Percentiles rank a stretch among this genome's conserved stretches.
Conservation (phyloP, 2,888 invertebrate species). For the Diaprepes abbreviatus region DNA sequence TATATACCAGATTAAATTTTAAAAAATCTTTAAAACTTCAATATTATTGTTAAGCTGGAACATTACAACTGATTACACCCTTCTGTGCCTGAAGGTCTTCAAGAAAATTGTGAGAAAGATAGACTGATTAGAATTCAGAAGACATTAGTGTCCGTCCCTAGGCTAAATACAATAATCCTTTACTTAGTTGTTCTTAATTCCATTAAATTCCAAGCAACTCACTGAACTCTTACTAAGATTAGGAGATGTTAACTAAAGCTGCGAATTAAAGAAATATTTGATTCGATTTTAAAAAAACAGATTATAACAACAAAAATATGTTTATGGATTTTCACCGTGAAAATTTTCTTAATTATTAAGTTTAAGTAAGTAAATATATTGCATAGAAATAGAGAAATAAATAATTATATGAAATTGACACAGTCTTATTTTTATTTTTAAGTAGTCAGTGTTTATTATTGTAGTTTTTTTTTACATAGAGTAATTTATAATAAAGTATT, state of each 20-base stretch:
- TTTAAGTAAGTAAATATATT: too few relatives aligned
- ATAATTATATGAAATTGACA: too few relatives aligned
- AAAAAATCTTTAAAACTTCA: too few relatives aligned
- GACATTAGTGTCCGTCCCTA: conserved; percentile 54
- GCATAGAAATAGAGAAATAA: too few relatives aligned
- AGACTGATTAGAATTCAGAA: conserved; percentile 57
- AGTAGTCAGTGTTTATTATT: too few relatives aligned
- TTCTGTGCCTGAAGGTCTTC: conserved; percentile 36
- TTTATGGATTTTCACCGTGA: too few relatives aligned
- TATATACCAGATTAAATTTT: too few relatives aligned
- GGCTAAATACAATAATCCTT: conserved; percentile 47
- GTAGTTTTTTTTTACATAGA: too few relatives aligned
- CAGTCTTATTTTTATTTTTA: too few relatives aligned
- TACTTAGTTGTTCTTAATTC: conserved; percentile 30
- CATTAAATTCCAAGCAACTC: conserved; percentile 16
- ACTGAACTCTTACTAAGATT: conserved; percentile 1
- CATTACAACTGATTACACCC: conserved; percentile 26
- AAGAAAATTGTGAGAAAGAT: conserved; percentile 51
- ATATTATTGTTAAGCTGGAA: background rate
- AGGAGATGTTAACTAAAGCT: background rate
- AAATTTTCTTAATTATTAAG: too few relatives aligned
- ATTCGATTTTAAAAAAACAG: background rate
- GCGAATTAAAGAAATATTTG: conserved; percentile 1
- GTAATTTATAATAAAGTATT: too few relatives aligned
- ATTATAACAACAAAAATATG: too few relatives aligned